Conservation (phyloP, 2,888 invertebrate genomes). For the Tubulanus polymorphus region DNA sequence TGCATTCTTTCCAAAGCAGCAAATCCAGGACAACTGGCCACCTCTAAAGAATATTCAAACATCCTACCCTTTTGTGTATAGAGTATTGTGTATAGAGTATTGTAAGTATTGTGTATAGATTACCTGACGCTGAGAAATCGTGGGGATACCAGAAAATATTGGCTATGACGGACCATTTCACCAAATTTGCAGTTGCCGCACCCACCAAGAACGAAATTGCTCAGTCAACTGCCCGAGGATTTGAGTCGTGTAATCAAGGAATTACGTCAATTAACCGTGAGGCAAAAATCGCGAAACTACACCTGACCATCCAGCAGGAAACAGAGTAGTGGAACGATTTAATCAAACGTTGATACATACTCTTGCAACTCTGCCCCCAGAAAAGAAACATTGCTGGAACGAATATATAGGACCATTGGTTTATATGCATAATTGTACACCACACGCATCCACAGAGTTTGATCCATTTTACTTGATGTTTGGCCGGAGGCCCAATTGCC, state of each 20-base stretch:
- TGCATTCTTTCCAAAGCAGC: too few relatives aligned
- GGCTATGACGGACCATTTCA: too few relatives aligned
- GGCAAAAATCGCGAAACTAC: too few relatives aligned
- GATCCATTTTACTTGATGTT: neutral
- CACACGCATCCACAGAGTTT: neutral
- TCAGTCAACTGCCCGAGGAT: too few relatives aligned
- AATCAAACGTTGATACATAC: neutral
- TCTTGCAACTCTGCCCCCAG: neutral
- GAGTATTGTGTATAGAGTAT: too few relatives aligned
- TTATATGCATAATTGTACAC: neutral
- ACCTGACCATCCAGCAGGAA: neutral
- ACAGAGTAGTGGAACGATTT: neutral
- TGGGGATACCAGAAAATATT: neutral
- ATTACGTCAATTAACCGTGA: too few relatives aligned
- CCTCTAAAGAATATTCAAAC: too few relatives aligned
- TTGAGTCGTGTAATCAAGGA: too few relatives aligned
- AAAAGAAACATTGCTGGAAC: neutral
- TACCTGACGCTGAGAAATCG: conserved; percentile 3
- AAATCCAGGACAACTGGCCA: too few relatives aligned
- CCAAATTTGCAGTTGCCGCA: too few relatives aligned
- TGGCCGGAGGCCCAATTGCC: conserved; percentile 1
- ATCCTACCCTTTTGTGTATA: conserved; percentile 15
- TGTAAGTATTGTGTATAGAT: conserved; percentile 11
- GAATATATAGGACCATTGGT: neutral
- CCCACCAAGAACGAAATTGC: too few relatives aligned